Evolutionary conservation across 53 echinoderm and acorn worm genomes (phyloP).

Genomic region (Patiria pectinifera): DNA sequence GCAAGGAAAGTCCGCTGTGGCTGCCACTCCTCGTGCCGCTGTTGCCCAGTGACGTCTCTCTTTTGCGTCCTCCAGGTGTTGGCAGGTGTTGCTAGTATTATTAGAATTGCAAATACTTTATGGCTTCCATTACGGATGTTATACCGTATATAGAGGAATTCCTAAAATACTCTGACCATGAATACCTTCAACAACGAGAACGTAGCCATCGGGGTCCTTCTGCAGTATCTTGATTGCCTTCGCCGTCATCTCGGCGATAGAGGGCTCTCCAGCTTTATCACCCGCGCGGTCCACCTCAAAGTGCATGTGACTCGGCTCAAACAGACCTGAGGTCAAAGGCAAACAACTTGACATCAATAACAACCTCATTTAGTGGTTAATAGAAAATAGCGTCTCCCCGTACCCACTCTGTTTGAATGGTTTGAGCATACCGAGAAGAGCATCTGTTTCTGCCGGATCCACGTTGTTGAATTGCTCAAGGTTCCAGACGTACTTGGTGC

Average conservation of each 20-base stretch:
- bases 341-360: no score
- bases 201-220: conserved; percentile 76
- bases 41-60: no score
- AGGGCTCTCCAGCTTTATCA: conserved; percentile 87
- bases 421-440: no score
- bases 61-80: no score
- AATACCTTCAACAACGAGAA: conserved; percentile 80
- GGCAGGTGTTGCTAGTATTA: no score
- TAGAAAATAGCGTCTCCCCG: neutral
- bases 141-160: no score
- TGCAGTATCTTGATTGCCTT: conserved; percentile 86
- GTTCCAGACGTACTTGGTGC: conserved; percentile 84
- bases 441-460: conserved; percentile 67
- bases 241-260: conserved; percentile 88
- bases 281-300: conserved; percentile 68
- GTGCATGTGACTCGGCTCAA: conserved; percentile 88
- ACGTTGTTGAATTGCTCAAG: conserved; percentile 71
- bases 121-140: no score
- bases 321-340: conserved; percentile 67
- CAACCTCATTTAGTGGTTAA: neutral
- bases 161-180: no score
- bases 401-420: no score
- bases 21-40: no score
- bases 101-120: no score
- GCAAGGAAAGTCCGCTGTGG: no score